phyloP scores from a whole-genome alignment of 1,140 invertebrate genomes.

The Drosophila nigrodunni region DNA sequence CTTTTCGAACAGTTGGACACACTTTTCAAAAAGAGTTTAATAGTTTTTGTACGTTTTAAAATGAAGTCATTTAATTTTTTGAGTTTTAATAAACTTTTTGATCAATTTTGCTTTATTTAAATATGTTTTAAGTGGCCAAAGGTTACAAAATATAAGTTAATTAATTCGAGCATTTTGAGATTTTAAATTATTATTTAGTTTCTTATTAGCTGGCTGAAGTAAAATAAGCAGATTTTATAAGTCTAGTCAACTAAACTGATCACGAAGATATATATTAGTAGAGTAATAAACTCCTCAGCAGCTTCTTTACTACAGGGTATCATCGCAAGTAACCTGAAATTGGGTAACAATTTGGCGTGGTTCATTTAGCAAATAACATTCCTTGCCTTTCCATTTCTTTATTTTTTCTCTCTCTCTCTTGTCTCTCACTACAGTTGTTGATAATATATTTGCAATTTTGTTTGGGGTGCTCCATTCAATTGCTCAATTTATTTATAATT shows the following conservation, averaged over 20 bases:
- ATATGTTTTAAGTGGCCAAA: too few relatives aligned
- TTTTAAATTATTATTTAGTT: too few relatives aligned
- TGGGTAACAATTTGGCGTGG: constrained; percentile 58
- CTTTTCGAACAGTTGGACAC: constrained; percentile 4
- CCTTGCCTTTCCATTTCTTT: background rate
- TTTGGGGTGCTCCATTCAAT: constrained; percentile 57
- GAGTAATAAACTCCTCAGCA: background rate
- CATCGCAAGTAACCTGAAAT: constrained; percentile 16
- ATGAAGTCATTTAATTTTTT: too few relatives aligned
- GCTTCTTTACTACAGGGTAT: background rate
- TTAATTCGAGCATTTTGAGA: too few relatives aligned
- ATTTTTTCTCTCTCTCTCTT: background rate
- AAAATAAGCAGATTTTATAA: too few relatives aligned
- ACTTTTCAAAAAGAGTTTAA: constrained; percentile 3
- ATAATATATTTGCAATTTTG: constrained; percentile 36
- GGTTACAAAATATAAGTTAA: too few relatives aligned
- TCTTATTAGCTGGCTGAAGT: too few relatives aligned
- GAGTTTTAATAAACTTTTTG: too few relatives aligned
- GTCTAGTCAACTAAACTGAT: too few relatives aligned
- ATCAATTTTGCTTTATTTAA: too few relatives aligned
- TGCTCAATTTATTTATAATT: constrained; percentile 75
- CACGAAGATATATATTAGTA: too few relatives aligned
- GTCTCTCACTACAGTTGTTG: constrained; percentile 13
- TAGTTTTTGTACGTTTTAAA: background rate
- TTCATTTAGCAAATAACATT: constrained; percentile 42